Conservation (phyloP, 2,113 vertebrate genomes). For the Scomber colias region DNA sequence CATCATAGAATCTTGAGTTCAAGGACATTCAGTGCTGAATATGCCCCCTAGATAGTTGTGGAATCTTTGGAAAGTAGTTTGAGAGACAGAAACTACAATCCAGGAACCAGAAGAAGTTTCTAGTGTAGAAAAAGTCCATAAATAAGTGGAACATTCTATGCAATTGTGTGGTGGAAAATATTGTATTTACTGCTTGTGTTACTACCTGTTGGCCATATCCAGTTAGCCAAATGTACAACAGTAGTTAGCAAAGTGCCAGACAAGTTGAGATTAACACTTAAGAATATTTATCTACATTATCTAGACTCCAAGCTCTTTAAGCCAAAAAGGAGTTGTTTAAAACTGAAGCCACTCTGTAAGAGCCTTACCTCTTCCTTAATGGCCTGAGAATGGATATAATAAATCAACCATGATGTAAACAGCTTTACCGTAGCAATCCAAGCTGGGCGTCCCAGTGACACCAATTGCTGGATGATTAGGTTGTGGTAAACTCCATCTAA, state of each 20-base stretch:
- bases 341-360: slow-evolving; percentile 28
- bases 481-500: slow-evolving; percentile 47
- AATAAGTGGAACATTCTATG: background rate
- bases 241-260: background rate
- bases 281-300: slow-evolving; percentile 27
- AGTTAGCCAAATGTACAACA: background rate
- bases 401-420: slow-evolving; percentile 56
- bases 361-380: slow-evolving; percentile 44
- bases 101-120: too few relatives aligned
- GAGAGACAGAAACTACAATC: background rate
- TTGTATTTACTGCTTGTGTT: background rate
- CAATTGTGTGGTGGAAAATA: background rate
- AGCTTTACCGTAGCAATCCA: slow-evolving; percentile 26
- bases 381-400: slow-evolving; percentile 49
- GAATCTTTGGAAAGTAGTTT: background rate
- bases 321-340: slow-evolving; percentile 47
- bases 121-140: background rate
- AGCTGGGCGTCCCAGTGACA: slow-evolving; percentile 34
- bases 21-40: background rate
- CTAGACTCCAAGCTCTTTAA: slow-evolving; percentile 22
- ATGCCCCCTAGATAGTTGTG: background rate
- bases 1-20: background rate
- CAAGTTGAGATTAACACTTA: background rate
- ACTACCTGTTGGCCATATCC: background rate
- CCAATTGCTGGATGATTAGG: slow-evolving; percentile 49